Conservation (phyloP, 2,888 invertebrate genomes). For the Orchesella flavescens region DNA sequence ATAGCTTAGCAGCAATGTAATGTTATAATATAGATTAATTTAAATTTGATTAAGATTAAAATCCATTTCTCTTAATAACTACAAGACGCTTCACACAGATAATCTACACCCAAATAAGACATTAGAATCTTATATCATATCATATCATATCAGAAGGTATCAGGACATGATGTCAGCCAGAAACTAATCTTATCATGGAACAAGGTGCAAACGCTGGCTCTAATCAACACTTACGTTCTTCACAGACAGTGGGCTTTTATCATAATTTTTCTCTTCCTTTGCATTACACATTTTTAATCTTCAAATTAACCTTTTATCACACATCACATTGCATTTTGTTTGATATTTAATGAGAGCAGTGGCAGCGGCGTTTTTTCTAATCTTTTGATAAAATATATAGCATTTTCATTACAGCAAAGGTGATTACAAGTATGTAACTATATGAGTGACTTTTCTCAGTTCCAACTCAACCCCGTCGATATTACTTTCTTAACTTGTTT, state of each 20-base stretch:
- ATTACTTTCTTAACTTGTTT: background rate
- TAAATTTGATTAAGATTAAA: too few relatives aligned
- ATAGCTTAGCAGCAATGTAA: too few relatives aligned
- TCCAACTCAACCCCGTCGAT: background rate
- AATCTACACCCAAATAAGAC: too few relatives aligned
- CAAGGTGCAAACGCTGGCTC: background rate
- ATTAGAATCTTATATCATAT: too few relatives aligned
- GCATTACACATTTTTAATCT: background rate
- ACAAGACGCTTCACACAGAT: too few relatives aligned
- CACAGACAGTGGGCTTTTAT: too few relatives aligned
- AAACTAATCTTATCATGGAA: background rate
- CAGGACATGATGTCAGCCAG: too few relatives aligned
- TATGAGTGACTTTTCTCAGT: background rate
- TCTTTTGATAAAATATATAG: background rate
- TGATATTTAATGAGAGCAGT: background rate
- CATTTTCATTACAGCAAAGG: background rate
- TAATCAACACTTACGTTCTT: too few relatives aligned
- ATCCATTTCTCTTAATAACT: too few relatives aligned
- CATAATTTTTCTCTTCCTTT: background rate
- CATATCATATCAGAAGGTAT: too few relatives aligned
- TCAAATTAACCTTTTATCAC: background rate
- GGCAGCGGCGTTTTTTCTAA: background rate
- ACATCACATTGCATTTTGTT: background rate
- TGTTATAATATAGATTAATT: too few relatives aligned
- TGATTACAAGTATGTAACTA: background rate